Evolutionary conservation across 53 echinoderm and acorn worm genomes (phyloP).

Genomic region (Crossaster papposus): DNA sequence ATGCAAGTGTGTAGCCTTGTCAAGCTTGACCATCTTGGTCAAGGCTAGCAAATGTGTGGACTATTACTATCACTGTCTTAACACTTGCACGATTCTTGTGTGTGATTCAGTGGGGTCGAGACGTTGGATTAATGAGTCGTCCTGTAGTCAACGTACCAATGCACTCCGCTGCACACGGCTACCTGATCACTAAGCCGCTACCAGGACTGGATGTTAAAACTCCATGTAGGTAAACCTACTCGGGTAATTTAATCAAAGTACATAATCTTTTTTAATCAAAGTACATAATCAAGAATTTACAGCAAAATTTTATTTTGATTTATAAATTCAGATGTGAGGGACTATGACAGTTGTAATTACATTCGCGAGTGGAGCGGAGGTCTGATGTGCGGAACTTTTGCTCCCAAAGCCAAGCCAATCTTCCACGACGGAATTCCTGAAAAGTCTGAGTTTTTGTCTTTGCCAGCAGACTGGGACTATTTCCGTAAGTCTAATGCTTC

Average conservation of each 20-base stretch:
- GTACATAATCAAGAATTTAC: too few relatives aligned
- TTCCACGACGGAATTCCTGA: conserved; percentile 82
- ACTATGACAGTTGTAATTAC: conserved; percentile 67
- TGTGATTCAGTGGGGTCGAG: too few relatives aligned
- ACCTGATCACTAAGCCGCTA: conserved; percentile 80
- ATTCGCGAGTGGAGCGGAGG: conserved; percentile 79
- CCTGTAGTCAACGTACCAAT: too few relatives aligned
- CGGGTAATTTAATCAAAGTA: too few relatives aligned
- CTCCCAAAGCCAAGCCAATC: conserved; percentile 72
- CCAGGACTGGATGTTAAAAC: conserved; percentile 59
- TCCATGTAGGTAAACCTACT: conserved; percentile 86
- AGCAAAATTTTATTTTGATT: too few relatives aligned
- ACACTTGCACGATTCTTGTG: not conserved
- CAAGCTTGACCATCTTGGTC: too few relatives aligned
- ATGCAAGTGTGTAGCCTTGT: too few relatives aligned
- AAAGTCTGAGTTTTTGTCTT: conserved; percentile 68
- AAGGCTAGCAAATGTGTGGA: too few relatives aligned
- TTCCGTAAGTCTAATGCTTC: conserved; percentile 86
- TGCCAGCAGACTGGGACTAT: conserved; percentile 90
- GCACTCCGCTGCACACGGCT: too few relatives aligned
- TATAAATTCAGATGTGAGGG: conserved; percentile 73
- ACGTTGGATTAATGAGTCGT: too few relatives aligned
- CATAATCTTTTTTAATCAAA: too few relatives aligned
- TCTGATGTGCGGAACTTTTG: conserved; percentile 71
- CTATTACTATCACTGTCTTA: not conserved